Percentiles rank a stretch among this genome's conserved stretches.
These are phyloP conservation scores for Mobula hypostoma DNA, from an alignment of 2,113 vertebrate genomes.

Conservation along the genomic window DNA sequence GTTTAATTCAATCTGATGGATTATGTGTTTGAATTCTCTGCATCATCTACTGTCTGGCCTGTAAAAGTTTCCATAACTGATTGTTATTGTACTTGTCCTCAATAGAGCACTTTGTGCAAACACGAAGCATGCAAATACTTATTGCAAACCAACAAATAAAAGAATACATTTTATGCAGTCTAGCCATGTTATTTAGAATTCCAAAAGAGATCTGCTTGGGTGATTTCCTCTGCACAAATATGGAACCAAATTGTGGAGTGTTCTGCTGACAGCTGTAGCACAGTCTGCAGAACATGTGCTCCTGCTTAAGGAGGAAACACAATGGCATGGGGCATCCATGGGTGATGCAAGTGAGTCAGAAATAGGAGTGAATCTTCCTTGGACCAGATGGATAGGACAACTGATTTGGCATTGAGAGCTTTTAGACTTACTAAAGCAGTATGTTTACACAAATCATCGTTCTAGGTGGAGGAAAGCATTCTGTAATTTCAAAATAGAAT, in stretches of 20 bases:
- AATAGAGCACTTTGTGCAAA: not conserved
- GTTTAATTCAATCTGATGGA: not conserved
- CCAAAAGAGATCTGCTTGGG: not conserved
- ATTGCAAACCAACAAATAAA: not conserved
- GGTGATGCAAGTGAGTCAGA: not conserved
- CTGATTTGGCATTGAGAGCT: slow-evolving; percentile 22
- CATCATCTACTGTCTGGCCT: not conserved
- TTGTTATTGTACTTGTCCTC: not conserved
- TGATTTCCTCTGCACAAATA: not conserved
- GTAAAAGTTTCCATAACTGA: not conserved
- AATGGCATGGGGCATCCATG: not conserved
- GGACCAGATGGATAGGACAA: slow-evolving; percentile 21
- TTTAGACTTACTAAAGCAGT: not conserved
- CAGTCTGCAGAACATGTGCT: slow-evolving; percentile 12
- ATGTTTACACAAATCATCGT: not conserved
- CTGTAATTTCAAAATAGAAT: not conserved
- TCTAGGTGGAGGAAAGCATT: not conserved
- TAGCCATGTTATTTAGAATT: not conserved
- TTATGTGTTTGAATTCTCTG: not conserved
- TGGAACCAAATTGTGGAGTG: not conserved
- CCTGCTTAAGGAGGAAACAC: slow-evolving; percentile 16
- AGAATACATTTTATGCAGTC: not conserved
- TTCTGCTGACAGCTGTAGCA: slow-evolving; percentile 12
- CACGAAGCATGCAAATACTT: not conserved
- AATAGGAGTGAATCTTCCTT: slow-evolving; percentile 23